These are phyloP conservation scores for Engraulis encrasicolus DNA, from an alignment of 2,113 vertebrate species.

Conservation along the genomic window DNA sequence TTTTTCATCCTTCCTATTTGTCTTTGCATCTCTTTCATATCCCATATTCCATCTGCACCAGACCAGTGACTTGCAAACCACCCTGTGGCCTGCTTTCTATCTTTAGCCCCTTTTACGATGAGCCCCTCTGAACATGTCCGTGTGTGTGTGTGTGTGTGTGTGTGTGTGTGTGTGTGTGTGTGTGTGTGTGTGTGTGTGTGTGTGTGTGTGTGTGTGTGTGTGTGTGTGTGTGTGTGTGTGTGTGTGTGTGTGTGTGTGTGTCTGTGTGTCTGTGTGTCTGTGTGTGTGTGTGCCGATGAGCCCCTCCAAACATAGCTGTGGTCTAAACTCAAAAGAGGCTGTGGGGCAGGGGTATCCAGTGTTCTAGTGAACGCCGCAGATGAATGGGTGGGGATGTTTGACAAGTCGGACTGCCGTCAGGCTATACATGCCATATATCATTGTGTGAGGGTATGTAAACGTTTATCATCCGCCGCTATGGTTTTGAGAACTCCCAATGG, in stretches of 20 bases:
- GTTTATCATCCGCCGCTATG: background rate
- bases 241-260: no score
- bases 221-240: no score
- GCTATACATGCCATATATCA: background rate
- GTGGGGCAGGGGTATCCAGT: conserved; percentile 1
- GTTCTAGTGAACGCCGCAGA: background rate
- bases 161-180: no score
- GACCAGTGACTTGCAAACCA: background rate
- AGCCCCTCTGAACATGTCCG: background rate
- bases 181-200: no score
- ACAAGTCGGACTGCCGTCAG: background rate
- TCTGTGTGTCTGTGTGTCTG: no score
- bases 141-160: no score
- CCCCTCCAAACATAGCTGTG: background rate
- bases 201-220: no score
- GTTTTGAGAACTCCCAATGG: background rate
- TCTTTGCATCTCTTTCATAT: background rate
- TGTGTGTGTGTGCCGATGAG: no score
- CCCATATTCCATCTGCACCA: background rate
- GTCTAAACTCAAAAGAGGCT: background rate
- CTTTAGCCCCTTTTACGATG: background rate
- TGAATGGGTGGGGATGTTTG: background rate
- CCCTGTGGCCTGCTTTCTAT: background rate
- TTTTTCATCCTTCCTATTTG: no score
- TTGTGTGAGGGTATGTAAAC: background rate